Conservation (phyloP, 2,113 vertebrate genomes). For the Scartelaos histophorus region DNA sequence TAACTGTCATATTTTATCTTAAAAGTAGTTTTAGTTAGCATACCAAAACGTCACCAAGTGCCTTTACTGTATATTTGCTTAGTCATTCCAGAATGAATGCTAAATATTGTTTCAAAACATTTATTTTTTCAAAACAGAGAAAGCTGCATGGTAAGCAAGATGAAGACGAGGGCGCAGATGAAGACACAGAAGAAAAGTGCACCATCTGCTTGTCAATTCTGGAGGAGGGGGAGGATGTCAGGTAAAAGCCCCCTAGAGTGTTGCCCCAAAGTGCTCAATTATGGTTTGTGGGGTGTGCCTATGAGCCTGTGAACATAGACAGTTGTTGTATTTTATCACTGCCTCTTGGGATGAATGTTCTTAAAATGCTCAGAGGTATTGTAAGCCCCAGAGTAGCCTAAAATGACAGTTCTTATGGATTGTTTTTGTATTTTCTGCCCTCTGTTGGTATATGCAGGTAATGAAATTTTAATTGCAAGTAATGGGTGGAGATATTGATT, state of each 20-base stretch:
- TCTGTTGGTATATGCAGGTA: slow-evolving; percentile 42
- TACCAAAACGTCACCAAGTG: neutral
- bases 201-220: slow-evolving; percentile 98
- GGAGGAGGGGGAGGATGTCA: slow-evolving; percentile 99
- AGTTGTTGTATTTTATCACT: slow-evolving; percentile 8
- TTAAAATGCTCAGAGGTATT: slow-evolving; percentile 46
- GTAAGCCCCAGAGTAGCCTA: slow-evolving; percentile 58
- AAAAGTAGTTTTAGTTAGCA: slow-evolving; percentile 32
- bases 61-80: slow-evolving; percentile 18
- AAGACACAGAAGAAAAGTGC: slow-evolving; percentile 99
- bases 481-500: no score
- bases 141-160: slow-evolving; percentile 98
- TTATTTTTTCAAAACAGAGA: slow-evolving; percentile 88
- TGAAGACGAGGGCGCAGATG: slow-evolving; percentile 93
- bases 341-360: slow-evolving; percentile 26
- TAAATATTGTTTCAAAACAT: slow-evolving; percentile 34
- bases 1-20: slow-evolving; percentile 13
- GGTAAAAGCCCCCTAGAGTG: slow-evolving; percentile 78
- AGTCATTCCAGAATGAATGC: slow-evolving; percentile 13
- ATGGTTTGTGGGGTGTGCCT: slow-evolving; percentile 14
- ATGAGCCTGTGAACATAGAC: slow-evolving; percentile 11
- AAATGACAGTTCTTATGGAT: slow-evolving; percentile 55
- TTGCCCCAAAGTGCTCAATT: slow-evolving; percentile 30
- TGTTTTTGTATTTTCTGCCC: slow-evolving; percentile 51
- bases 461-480: neutral